Conservation (phyloP, 2,113 vertebrate genomes). For the Coryphaenoides rupestris region DNA sequence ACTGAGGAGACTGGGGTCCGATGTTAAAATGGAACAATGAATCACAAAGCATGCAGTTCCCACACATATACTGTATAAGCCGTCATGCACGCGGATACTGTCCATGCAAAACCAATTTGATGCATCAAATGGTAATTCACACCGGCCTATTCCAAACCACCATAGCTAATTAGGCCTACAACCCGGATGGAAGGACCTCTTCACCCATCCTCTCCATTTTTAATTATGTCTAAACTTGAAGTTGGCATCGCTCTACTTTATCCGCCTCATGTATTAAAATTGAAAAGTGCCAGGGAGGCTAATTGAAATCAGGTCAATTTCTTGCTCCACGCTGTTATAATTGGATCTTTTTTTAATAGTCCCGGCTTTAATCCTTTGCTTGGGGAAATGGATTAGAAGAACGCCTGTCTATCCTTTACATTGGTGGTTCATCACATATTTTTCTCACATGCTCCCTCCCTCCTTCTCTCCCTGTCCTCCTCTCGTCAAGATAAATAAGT, state of each 20-base stretch:
- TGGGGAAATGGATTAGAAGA: conserved; percentile 68
- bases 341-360: conserved; percentile 58
- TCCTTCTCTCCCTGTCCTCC: not conserved
- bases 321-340: conserved; percentile 57
- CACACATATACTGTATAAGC: not conserved
- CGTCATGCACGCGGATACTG: too few relatives aligned
- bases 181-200: conserved; percentile 23
- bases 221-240: conserved; percentile 58
- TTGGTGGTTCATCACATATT: not conserved
- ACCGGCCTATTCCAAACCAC: conserved; percentile 23
- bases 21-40: too few relatives aligned
- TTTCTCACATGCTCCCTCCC: not conserved
- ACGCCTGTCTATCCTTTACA: conserved; percentile 35
- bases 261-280: conserved; percentile 67
- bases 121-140: conserved; percentile 18
- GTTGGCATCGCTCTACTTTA: conserved; percentile 53
- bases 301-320: conserved; percentile 64
- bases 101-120: conserved; percentile 11
- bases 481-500: not conserved
- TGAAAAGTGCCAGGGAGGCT: conserved; percentile 58
- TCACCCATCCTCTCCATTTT: conserved; percentile 36
- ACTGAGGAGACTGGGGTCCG: too few relatives aligned
- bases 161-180: conserved; percentile 46
- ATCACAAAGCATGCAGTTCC: too few relatives aligned
- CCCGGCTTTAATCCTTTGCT: conserved; percentile 60